Evolutionary conservation across 2,113 vertebrate species (phyloP).

Genomic region (Pelvicachromis taeniatus): DNA sequence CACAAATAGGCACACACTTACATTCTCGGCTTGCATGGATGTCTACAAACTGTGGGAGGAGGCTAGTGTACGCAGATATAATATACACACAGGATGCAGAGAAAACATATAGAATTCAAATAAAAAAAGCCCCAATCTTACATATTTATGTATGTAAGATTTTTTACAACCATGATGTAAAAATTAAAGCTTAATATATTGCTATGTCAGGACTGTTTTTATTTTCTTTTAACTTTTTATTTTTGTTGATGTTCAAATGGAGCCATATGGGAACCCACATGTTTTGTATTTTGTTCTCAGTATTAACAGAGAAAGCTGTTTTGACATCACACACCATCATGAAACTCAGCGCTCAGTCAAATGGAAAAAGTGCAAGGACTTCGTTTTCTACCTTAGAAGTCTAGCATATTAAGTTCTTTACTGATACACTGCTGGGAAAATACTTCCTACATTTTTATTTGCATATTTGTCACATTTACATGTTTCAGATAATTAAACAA

Average conservation of each 20-base stretch:
- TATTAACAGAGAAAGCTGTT: constrained; percentile 45
- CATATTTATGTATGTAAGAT: accelerated
- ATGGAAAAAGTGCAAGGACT: constrained; percentile 6
- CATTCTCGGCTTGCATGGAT: neutral
- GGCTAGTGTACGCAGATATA: neutral
- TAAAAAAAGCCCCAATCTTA: neutral
- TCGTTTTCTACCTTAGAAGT: neutral
- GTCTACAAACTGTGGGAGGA: neutral
- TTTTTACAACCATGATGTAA: neutral
- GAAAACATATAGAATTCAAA: neutral
- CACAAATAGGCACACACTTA: neutral
- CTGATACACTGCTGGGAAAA: neutral
- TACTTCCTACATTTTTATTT: neutral
- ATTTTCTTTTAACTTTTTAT: neutral
- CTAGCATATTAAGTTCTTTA: too few relatives aligned
- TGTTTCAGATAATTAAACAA: neutral
- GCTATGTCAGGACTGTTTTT: neutral
- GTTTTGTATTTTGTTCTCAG: constrained; percentile 30
- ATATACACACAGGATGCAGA: accelerated
- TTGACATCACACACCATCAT: constrained; percentile 54
- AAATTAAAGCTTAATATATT: neutral
- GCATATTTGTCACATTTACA: too few relatives aligned
- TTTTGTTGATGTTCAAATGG: neutral
- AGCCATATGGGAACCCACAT: constrained; percentile 1
- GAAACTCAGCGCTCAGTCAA: constrained; percentile 28